A percentile compares a stretch with the other conserved stretches of the same genome.
Evolutionary conservation across 2,113 vertebrate species (phyloP).

Genomic region (Poeciliopsis occidentalis): DNA sequence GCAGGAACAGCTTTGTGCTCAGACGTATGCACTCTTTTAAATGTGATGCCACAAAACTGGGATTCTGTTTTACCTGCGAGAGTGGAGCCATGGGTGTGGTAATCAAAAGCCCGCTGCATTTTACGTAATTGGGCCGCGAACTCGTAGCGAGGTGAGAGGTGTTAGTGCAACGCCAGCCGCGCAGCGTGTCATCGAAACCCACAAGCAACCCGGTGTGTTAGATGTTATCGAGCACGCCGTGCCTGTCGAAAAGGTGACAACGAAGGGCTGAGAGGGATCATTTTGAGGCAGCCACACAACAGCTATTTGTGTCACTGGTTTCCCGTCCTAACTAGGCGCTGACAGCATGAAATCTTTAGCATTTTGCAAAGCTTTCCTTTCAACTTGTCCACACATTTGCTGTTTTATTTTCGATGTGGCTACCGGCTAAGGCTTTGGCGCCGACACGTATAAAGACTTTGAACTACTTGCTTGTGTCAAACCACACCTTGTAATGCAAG

Average conservation of each 20-base stretch:
- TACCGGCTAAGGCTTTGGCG: conserved; percentile 15
- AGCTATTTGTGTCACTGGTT: conserved; percentile 77
- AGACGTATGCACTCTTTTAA: neutral
- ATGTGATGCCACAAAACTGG: neutral
- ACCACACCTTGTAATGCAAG: conserved; percentile 53
- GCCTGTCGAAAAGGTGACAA: conserved; percentile 68
- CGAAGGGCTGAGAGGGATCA: conserved; percentile 63
- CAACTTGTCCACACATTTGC: conserved; percentile 58
- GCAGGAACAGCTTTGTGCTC: too few relatives aligned
- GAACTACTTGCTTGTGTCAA: conserved; percentile 59
- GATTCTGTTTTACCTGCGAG: neutral
- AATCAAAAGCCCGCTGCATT: conserved; percentile 32
- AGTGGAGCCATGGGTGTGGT: conserved; percentile 15
- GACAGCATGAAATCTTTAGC: conserved; percentile 74
- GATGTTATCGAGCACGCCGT: conserved; percentile 66
- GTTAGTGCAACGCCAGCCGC: conserved; percentile 25
- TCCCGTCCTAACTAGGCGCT: conserved; percentile 51
- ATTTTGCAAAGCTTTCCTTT: conserved; percentile 62
- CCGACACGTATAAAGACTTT: conserved; percentile 53
- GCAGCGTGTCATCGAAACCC: conserved; percentile 52
- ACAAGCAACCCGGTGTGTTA: conserved; percentile 61
- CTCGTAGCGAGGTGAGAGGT: conserved; percentile 31
- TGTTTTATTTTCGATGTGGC: conserved; percentile 45
- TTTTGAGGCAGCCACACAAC: conserved; percentile 68
- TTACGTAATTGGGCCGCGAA: conserved; percentile 28